Base-by-base conservation (phyloP, 2,797 vertebrate species). In the Benthosema pterotum region DNA sequence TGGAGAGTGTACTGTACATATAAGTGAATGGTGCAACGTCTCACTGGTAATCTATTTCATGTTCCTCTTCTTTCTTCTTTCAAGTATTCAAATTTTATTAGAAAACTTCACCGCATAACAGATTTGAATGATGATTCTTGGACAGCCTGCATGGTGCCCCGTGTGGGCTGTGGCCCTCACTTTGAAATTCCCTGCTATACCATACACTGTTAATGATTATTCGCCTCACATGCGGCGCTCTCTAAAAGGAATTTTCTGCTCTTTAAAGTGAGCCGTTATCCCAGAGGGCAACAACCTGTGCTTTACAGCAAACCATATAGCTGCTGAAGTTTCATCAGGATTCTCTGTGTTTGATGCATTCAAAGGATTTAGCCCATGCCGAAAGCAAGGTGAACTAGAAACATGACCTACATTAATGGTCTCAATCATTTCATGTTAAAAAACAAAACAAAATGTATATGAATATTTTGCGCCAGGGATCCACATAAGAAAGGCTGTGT, bases 141-240 rank as follows among this genome's bases (percentile, higher is more conserved):
- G 28, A 7, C 28, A n/a, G n/a, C 32, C 32, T 9, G 8, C n/a
- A n/a, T 38, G 32, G 2, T 11, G 32, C 8, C 32, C 32, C 32
- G 7, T 38, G 6, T 8, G 32, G 32, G 32, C 32, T 0, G 16
- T 6, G 11, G 17, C 11, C 9, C 17, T 3, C 16, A 49, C 14
- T 15, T 49, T 17, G n/a, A 18, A 49, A 17, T 53, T 50, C 42
- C 64, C 16, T 14, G n/a, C 60, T 16, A 22, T 45, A 4, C 2
- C 2, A 11, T 0, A 15, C 32, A 49, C 5, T 42, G 69, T 75
- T 67, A 70, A 80, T 72, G 52, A 69, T 76, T 70, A 74, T 67
- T 67, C 42, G 57, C 17, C 28, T 79, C 60, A 69, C 53, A 57
- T 55, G 46, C 63, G 0, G 32, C 17, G 3, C 55, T 46, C 16